Evolutionary conservation across 2,797 vertebrate species (phyloP).

Genomic region (Hemitrygon akajei): DNA sequence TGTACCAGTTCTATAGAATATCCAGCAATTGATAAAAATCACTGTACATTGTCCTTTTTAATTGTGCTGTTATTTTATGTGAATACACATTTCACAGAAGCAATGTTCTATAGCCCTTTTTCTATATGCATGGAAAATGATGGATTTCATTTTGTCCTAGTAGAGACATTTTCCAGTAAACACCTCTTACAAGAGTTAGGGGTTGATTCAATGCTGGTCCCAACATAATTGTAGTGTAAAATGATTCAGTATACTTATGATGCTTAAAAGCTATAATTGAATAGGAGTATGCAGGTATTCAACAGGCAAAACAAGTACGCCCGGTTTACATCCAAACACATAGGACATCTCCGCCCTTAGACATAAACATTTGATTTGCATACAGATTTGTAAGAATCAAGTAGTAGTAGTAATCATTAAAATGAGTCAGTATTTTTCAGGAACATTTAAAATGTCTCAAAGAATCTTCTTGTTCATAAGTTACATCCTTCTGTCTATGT

Average conservation of each 20-base stretch:
- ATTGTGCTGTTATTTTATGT: too few species aligned
- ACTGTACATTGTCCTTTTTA: neutral
- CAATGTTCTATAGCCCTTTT: neutral
- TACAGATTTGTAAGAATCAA: neutral
- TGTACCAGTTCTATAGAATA: neutral
- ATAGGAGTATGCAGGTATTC: neutral
- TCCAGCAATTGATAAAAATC: neutral
- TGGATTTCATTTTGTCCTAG: neutral
- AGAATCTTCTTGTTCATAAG: neutral
- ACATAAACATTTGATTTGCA: neutral
- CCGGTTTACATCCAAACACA: neutral
- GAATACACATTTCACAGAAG: neutral
- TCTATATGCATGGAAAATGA: neutral
- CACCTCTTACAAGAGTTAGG: neutral
- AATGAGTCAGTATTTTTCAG: neutral
- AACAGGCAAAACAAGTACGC: neutral
- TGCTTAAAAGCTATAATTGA: neutral
- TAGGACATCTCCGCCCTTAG: neutral
- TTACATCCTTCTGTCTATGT: neutral
- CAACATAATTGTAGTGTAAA: slow-evolving; percentile 12
- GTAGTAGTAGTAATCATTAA: neutral
- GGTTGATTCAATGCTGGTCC: neutral
- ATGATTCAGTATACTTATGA: neutral
- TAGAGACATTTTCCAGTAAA: neutral
- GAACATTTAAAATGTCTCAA: neutral